A percentile compares a stretch with the other conserved stretches of the same genome.
Evolutionary conservation across 2,888 invertebrate genomes (phyloP).

Genomic region (Ectemnius lituratus): DNA sequence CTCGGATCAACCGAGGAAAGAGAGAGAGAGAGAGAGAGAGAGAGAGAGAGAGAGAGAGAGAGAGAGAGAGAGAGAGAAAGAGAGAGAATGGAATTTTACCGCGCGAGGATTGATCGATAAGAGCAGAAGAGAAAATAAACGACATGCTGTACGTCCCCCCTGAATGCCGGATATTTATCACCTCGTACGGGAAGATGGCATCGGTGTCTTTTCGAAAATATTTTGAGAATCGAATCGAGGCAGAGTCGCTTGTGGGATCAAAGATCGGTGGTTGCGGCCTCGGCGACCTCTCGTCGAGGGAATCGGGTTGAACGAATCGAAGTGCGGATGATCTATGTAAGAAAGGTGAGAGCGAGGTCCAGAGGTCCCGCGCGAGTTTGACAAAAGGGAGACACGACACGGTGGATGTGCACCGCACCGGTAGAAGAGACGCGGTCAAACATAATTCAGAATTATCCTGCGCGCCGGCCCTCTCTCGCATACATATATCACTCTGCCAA

Average conservation of each 20-base stretch:
- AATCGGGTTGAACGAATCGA: conserved; percentile 53
- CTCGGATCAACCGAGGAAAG: neutral
- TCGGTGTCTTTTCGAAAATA: conserved; percentile 36
- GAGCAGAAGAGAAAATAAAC: neutral
- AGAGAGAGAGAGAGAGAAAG: too few relatives aligned
- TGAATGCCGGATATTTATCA: conserved; percentile 27
- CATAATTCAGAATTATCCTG: conserved; percentile 77
- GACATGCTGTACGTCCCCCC: neutral
- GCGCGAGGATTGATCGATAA: neutral
- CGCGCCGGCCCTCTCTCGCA: conserved; percentile 69
- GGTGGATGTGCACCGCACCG: conserved; percentile 37
- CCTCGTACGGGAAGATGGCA: neutral
- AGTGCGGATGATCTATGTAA: conserved; percentile 41
- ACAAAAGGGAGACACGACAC: conserved; percentile 62
- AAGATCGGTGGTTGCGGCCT: conserved; percentile 45
- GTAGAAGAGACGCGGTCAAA: conserved; percentile 68
- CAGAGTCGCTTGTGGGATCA: conserved; percentile 34
- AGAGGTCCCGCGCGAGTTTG: conserved; percentile 48
- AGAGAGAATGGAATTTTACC: neutral
- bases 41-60: too few relatives aligned
- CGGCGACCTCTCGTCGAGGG: conserved; percentile 23
- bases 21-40: too few relatives aligned
- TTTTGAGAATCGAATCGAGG: conserved; percentile 38
- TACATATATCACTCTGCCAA: conserved; percentile 73
- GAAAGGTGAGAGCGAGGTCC: conserved; percentile 35